Evolutionary conservation across 1,140 invertebrate genomes (phyloP).

Genomic region (Triops longicaudatus): DNA sequence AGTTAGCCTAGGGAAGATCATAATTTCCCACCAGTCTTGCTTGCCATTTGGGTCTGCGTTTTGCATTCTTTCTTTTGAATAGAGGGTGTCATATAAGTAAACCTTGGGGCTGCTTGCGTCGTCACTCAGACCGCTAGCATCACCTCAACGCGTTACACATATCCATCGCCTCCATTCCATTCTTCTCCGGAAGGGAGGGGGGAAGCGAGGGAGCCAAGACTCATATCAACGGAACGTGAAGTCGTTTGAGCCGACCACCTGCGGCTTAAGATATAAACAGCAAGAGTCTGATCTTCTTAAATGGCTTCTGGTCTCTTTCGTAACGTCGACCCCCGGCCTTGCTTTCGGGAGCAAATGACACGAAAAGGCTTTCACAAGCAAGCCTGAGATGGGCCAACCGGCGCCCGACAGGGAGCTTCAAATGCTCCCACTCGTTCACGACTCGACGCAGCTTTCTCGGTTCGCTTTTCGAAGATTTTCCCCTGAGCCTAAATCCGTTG

Average conservation of each 20-base stretch:
- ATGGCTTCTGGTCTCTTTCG: slow-evolving; percentile 14
- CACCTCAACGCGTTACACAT: neutral
- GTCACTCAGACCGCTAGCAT: neutral
- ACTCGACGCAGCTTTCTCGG: neutral
- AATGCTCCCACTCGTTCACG: neutral
- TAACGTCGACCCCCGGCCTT: slow-evolving; percentile 4
- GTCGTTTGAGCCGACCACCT: slow-evolving; percentile 5
- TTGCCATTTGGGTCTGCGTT: neutral
- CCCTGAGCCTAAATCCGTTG: neutral
- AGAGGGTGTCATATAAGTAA: neutral
- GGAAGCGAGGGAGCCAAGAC: neutral
- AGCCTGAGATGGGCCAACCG: neutral
- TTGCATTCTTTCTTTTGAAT: neutral
- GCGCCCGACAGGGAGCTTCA: neutral
- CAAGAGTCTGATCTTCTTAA: slow-evolving; percentile 11
- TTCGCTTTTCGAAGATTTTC: neutral
- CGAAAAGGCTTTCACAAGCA: slow-evolving; percentile 14
- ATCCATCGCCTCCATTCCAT: neutral
- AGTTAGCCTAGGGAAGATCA: neutral
- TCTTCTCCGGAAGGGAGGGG: neutral
- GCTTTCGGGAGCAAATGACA: slow-evolving; percentile 14
- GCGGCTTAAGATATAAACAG: slow-evolving; percentile 11
- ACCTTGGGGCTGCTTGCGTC: neutral
- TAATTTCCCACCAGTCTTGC: neutral
- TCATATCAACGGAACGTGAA: slow-evolving; percentile 1